Conservation (phyloP, 2,888 invertebrate species). For the Elgonia sp. region DNA sequence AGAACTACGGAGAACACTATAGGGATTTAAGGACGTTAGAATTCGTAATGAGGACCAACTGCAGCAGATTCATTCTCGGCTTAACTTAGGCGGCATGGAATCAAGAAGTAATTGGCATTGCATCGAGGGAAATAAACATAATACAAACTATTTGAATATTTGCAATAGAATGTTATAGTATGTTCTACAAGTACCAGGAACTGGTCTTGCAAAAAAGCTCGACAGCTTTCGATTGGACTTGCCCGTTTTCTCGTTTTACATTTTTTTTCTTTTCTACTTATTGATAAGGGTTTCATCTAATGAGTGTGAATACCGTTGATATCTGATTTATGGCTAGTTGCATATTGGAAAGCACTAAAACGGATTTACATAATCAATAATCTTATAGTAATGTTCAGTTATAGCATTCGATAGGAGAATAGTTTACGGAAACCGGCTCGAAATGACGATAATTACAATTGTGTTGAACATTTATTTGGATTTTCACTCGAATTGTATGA, state of each 20-base stretch:
- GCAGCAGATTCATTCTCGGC: constrained; percentile 19
- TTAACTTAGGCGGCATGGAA: constrained; percentile 49
- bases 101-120: constrained; percentile 63
- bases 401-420: neutral
- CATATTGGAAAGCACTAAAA: constrained; percentile 46
- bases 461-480: constrained; percentile 42
- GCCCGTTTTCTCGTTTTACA: neutral
- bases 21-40: constrained; percentile 59
- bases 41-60: constrained; percentile 63
- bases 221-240: constrained; percentile 17
- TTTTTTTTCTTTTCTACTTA: neutral
- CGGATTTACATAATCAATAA: constrained; percentile 42
- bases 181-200: constrained; percentile 21
- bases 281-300: constrained; percentile 38
- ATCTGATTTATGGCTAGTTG: constrained; percentile 53
- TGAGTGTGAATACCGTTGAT: constrained; percentile 42
- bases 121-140: constrained; percentile 46
- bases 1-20: constrained; percentile 44
- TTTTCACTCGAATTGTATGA: constrained; percentile 50
- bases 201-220: constrained; percentile 46
- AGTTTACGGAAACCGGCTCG: constrained; percentile 36
- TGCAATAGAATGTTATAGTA: constrained; percentile 51
- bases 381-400: constrained; percentile 30
- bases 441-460: constrained; percentile 33
- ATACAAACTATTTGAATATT: constrained; percentile 13